Evolutionary conservation across 1,140 invertebrate genomes (phyloP), one percentile per base, ranked within the genome.

Genomic region (Megalonaias nervosa): DNA sequence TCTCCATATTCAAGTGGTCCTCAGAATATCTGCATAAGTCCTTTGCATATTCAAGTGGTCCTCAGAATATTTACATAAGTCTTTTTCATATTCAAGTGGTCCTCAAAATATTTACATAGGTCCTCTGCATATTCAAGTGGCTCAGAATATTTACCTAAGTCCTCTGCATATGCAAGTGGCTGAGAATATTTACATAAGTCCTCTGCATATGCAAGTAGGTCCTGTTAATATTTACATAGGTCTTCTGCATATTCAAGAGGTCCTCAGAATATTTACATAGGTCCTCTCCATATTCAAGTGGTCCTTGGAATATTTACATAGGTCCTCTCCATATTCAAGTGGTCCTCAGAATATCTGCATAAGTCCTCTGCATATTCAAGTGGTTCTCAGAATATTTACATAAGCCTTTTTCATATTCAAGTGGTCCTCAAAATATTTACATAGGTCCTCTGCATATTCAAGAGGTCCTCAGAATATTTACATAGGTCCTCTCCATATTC

Each of bases 11-110:
- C 19, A n/a, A 9, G 31, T 48, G n/a, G 31, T 12, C 26, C 13
- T 19, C 55, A 6, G 21, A 16, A 31, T 67, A 67, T 19, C 67
- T 38, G 38, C 48, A 26, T 69, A 14, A 14, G 15, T 67, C 15
- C 14, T 16, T 31, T 31, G 4, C 26, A 31, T 31, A 26, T 2
- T 2, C 1, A 2, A 2, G 2, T 3, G 26, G 26, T 31, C 26
- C 26, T 31, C 2, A 31, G 26, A 31, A 31, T 31, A 31, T 31
- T 3, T 3, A 31, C n/a, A n/a, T n/a, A n/a, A n/a, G n/a, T n/a
- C n/a, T 56, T 77, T 1, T 77, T 70, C 55, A 77, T 77, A 48
- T 77, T 77, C 57, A 15, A 67, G 76, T 77, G 68, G 71, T 70
- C 16, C 16, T 67, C 21, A 15, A 1, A 60, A 23, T 26, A 62